Percentiles rank a stretch among this genome's conserved stretches.
These are phyloP conservation scores for Sclerurus mexicanus DNA, from an alignment of 2,113 vertebrate genomes.

Conservation along the genomic window DNA sequence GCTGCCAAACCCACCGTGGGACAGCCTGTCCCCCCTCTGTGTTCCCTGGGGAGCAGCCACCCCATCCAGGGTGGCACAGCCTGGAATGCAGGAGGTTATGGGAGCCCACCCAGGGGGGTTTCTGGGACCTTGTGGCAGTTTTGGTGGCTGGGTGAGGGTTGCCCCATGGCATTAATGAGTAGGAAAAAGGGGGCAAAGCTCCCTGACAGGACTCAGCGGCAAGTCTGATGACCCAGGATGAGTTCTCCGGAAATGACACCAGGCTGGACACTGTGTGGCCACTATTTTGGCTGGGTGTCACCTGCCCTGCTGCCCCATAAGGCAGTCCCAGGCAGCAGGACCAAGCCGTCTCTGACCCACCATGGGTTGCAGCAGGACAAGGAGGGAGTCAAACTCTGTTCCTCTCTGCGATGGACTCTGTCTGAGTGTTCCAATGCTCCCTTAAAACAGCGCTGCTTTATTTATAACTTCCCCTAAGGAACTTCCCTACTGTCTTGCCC, in stretches of 20 bases:
- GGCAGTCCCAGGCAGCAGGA: not conserved
- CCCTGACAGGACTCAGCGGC: not conserved
- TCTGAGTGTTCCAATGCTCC: not conserved
- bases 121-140: not conserved
- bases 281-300: not conserved
- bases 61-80: not conserved
- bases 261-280: not conserved
- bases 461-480: not conserved
- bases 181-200: not conserved
- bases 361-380: rapidly evolving
- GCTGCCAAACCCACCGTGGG: not conserved
- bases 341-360: rapidly evolving
- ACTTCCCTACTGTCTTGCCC: not conserved
- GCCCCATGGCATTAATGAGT: not conserved
- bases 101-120: not conserved
- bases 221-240: rapidly evolving
- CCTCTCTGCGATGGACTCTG: not conserved
- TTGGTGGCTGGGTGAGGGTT: not conserved
- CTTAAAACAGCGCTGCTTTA: not conserved
- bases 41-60: not conserved
- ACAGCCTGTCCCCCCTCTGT: not conserved
- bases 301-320: not conserved
- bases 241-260: not conserved
- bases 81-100: not conserved
- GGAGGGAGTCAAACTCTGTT: rapidly evolving